Evolutionary conservation across 2,888 invertebrate species (phyloP), one percentile per base, ranked within the genome.

Genomic region (Zaprionus obscuricornis): DNA sequence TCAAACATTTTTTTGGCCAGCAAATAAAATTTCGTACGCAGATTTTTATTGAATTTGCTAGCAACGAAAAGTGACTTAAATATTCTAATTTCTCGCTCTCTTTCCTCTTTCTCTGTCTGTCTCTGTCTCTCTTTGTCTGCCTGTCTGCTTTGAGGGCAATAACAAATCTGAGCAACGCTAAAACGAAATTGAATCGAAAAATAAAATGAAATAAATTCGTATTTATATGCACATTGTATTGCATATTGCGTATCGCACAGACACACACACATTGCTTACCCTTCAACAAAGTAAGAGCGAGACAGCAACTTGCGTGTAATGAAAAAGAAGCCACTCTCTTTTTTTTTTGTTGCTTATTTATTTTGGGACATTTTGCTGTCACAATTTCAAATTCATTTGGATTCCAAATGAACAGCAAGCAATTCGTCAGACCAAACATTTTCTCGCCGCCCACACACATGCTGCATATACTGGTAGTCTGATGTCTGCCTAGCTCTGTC

Each of bases 311-410:
- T 13, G 5, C 18, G n/a, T 40, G 39, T 50, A 72, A 71, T 71
- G 60, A 49, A 60, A n/a, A 56, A 51, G 47, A 42, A 52, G 51
- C 69, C 54, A 59, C 54, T 64, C 64, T 56, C n/a, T n/a, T n/a
- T n/a, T n/a, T n/a, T n/a, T n/a, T n/a, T n/a, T n/a, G n/a, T 69
- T 77, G 82, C 64, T 76, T 73, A 84, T 81, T 76, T 76, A 63
- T 65, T 73, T 27, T 60, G 63, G 58, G 60, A 73, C 64, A 64
- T 56, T 24, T 77, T 81, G 58, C 67, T 77, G 76, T 69, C 85
- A 76, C 82, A 82, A 82, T 85, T 73, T 76, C 40, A 82, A 76
- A 76, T 74, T 81, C 74, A 74, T 60, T 68, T 57, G 64, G 73
- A 59, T 71, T 46, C 39, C 58, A 42, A 72, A 43, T 42, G 67